Conservation (phyloP, 1,140 invertebrate genomes). For the Eubasilissa regina region DNA sequence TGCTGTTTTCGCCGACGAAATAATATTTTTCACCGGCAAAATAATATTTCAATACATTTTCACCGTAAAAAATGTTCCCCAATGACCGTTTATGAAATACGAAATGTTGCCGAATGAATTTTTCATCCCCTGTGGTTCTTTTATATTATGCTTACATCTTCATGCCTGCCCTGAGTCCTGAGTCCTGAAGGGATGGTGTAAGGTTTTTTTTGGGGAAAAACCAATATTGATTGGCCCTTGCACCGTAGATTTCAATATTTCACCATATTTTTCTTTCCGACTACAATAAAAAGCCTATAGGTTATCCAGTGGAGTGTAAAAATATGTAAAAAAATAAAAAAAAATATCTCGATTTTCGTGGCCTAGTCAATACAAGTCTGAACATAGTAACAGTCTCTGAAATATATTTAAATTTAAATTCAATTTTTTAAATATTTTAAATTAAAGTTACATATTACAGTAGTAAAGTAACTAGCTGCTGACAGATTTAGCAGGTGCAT, state of each 20-base stretch:
- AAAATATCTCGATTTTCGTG: too few relatives aligned
- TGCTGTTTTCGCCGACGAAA: neutral
- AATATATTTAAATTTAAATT: too few relatives aligned
- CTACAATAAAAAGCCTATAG: too few relatives aligned
- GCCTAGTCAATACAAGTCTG: too few relatives aligned
- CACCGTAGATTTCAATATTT: neutral
- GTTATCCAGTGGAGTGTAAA: too few relatives aligned
- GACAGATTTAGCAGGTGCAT: too few relatives aligned
- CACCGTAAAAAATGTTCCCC: neutral
- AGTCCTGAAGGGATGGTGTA: neutral
- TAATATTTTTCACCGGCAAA: neutral
- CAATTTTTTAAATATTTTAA: too few relatives aligned
- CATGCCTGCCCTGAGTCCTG: neutral
- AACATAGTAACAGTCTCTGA: too few relatives aligned
- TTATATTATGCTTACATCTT: slow-evolving; percentile 39
- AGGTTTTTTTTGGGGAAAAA: neutral
- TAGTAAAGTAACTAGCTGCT: too few relatives aligned
- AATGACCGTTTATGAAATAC: slow-evolving; percentile 8
- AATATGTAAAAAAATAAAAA: too few relatives aligned
- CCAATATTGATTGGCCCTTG: neutral
- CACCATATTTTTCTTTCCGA: too few relatives aligned
- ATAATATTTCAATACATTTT: neutral
- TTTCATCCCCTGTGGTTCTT: slow-evolving; percentile 30
- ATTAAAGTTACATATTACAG: too few relatives aligned
- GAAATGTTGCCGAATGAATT: slow-evolving; percentile 16